phyloP scores from a whole-genome alignment of 2,797 vertebrate genomes.

The Antennarius maculatus region DNA sequence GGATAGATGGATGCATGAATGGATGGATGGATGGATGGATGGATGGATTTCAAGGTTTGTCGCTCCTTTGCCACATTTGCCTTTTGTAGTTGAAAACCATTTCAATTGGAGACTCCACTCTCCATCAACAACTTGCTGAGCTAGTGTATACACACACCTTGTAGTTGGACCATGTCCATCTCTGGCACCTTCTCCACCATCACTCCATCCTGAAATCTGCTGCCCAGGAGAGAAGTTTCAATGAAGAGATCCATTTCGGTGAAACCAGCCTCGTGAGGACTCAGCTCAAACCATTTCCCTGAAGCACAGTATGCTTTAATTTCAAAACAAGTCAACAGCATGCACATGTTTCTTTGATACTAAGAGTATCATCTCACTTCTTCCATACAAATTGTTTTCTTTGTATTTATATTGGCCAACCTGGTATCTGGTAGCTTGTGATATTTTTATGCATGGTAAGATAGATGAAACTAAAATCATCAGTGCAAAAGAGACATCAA shows the following conservation, averaged over 20 bases:
- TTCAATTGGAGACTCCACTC: too few species aligned
- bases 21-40: too few species aligned
- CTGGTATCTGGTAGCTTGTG: too few species aligned
- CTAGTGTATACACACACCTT: constrained; percentile 66
- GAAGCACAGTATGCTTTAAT: background rate
- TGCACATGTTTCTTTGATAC: too few species aligned
- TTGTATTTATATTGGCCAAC: too few species aligned
- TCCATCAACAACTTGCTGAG: background rate
- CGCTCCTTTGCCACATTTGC: background rate
- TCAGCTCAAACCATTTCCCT: constrained; percentile 80
- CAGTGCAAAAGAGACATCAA: too few species aligned
- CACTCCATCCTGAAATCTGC: constrained; percentile 66
- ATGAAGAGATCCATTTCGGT: constrained; percentile 71
- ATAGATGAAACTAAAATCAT: too few species aligned
- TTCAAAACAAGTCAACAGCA: background rate
- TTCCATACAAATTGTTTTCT: too few species aligned
- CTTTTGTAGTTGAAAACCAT: background rate
- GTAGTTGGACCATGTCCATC: constrained; percentile 72
- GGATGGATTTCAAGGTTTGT: too few species aligned
- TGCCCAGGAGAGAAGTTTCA: constrained; percentile 65
- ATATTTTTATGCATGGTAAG: too few species aligned
- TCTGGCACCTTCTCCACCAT: constrained; percentile 57
- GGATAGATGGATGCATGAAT: too few species aligned
- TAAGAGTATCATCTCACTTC: too few species aligned
- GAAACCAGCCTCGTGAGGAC: constrained; percentile 77